Evolutionary conservation across 2,797 vertebrate genomes (phyloP), one percentile per base, ranked within the genome.

Genomic region (Enteromius paludinosus): DNA sequence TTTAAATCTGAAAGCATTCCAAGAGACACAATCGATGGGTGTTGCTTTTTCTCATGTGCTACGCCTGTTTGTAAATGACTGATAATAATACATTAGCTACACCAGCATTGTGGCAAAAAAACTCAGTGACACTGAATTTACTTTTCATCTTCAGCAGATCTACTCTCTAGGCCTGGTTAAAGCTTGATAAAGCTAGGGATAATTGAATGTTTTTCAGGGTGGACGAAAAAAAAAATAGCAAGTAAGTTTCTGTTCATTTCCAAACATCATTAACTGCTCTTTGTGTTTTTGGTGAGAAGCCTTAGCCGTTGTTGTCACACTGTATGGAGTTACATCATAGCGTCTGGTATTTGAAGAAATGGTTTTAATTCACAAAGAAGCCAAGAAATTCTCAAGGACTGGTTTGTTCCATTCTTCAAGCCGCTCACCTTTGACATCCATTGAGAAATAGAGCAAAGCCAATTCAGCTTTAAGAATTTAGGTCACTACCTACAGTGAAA

Each of bases 371-470:
- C 41, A 47, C 20, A 81, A 72, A 81, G 59, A 33, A 54, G 70
- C 33, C 52, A 38, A 81, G 25, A 61, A 47, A 72, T 62, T 45
- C 14, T n/a, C 52, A 81, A 65, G 11, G 41, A 65, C 68, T 47
- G 28, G 12, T n/a, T 71, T 80, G 49, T 70, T 56, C 49, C 52
- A 68, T 25, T 25, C 47, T 54, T 17, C 14, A 69, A 79, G 41
- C 20, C 6, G 28, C n/a, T 66, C 20, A 79, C 35, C 25, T 25
- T 64, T 73, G 70, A n/a, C 69, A 72, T 25, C 12, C 20, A 81
- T 52, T 73, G 10, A 41, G 69, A 23, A 85, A 79, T 61, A 33
- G 41, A 85, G 47, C n/a, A 54, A 73, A 79, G 52, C 65, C 25
- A 70, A 33, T n/a, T 69, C 38, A 23, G 28, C 73, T 75, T 75